A percentile compares a stretch with the other conserved stretches of the same genome.
Evolutionary conservation across 2,888 invertebrate genomes (phyloP).

Genomic region (Mystacides longicornis): DNA sequence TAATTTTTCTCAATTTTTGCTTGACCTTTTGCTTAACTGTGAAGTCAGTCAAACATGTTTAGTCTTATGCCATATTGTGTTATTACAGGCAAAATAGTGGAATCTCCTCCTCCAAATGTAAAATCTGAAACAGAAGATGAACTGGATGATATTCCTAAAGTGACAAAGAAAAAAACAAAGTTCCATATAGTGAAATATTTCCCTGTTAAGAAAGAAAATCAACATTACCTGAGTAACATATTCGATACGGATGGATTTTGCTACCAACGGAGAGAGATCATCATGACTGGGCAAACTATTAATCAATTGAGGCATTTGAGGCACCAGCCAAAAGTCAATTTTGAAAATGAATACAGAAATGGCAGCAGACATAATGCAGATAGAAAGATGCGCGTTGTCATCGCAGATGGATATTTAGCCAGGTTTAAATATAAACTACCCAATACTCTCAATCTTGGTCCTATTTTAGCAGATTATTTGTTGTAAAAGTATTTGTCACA

Average conservation of each 20-base stretch:
- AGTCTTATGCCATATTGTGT: too few species aligned
- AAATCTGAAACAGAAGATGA: conserved; percentile 15
- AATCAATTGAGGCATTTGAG: conserved; percentile 10
- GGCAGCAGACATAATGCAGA: conserved; percentile 20
- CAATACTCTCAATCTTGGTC: conserved; percentile 32
- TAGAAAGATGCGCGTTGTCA: conserved; percentile 28
- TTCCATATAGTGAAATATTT: conserved; percentile 17
- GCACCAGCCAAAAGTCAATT: conserved; percentile 10
- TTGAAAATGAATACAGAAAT: conserved; percentile 16
- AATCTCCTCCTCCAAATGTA: conserved; percentile 24
- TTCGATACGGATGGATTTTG: conserved; percentile 16
- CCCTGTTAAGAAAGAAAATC: conserved; percentile 16
- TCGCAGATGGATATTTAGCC: conserved; percentile 39
- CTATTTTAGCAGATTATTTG: conserved; percentile 40
- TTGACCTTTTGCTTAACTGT: too few species aligned
- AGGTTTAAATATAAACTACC: conserved; percentile 43
- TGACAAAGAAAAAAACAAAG: conserved; percentile 19
- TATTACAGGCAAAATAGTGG: conserved; percentile 30
- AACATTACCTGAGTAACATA: conserved; percentile 9
- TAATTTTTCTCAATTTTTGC: too few species aligned
- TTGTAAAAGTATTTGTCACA: conserved; percentile 32
- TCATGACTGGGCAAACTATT: conserved; percentile 15
- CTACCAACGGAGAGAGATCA: conserved; percentile 12
- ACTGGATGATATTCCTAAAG: conserved; percentile 14
- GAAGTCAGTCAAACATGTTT: too few species aligned